phyloP scores from a whole-genome alignment of 2,888 invertebrate species.

The Ochropleura plecta region DNA sequence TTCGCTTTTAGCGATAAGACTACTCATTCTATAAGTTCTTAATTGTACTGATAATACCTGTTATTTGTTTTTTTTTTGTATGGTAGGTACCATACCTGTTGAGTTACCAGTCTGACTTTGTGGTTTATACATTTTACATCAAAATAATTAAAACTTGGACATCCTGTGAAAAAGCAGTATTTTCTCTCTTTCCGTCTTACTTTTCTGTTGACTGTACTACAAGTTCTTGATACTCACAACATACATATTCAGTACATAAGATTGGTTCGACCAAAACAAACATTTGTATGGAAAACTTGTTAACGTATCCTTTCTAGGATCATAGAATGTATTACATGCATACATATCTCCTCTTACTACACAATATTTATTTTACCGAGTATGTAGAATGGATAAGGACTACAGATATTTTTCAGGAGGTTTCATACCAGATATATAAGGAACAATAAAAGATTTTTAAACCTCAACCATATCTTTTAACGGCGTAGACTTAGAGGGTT shows the following conservation, averaged over 20 bases:
- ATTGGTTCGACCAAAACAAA: slow-evolving; percentile 36
- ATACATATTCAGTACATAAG: slow-evolving; percentile 40
- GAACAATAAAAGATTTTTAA: neutral
- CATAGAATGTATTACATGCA: slow-evolving; percentile 27
- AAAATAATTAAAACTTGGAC: neutral
- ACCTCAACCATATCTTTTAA: neutral
- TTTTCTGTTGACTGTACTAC: slow-evolving; percentile 5
- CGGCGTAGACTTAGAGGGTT: too few relatives aligned
- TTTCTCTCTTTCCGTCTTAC: neutral
- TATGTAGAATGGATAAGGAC: neutral
- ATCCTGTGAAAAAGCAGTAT: neutral
- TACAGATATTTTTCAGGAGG: neutral
- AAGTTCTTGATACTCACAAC: slow-evolving; percentile 10
- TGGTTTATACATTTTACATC: neutral
- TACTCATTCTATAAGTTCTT: too few relatives aligned
- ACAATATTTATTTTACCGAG: slow-evolving; percentile 10
- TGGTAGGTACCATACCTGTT: too few relatives aligned
- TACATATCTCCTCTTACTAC: slow-evolving; percentile 22
- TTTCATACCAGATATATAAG: neutral
- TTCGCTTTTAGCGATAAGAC: too few relatives aligned
- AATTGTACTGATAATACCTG: too few relatives aligned
- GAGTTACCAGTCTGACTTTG: neutral
- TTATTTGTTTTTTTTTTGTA: too few relatives aligned
- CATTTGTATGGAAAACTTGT: slow-evolving; percentile 50
- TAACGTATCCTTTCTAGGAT: slow-evolving; percentile 21